These are phyloP conservation scores for Lithobates sylvaticus DNA, from an alignment of 2,797 vertebrate genomes.

Conservation along the genomic window DNA sequence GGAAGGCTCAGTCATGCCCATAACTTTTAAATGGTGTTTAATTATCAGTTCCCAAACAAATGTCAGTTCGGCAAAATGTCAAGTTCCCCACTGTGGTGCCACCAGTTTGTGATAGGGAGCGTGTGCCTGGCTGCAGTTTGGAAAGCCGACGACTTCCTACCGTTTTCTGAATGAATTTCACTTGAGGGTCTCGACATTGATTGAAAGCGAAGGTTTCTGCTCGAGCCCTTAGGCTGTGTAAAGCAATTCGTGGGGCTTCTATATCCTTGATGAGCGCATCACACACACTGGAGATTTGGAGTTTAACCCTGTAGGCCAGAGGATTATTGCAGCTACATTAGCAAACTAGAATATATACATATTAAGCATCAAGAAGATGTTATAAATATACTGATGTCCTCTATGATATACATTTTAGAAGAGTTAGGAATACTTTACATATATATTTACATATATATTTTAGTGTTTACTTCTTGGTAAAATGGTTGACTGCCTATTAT, in stretches of 20 bases:
- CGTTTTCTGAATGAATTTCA: slow-evolving; percentile 75
- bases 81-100: slow-evolving; percentile 68
- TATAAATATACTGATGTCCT: background rate
- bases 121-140: slow-evolving; percentile 68
- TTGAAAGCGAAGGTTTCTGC: slow-evolving; percentile 74
- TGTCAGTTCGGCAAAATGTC: slow-evolving; percentile 69
- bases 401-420: no score
- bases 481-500: no score
- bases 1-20: slow-evolving; percentile 41
- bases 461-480: no score
- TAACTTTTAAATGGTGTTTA: slow-evolving; percentile 71
- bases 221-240: slow-evolving; percentile 71
- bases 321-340: background rate
- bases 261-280: slow-evolving; percentile 70
- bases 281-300: slow-evolving; percentile 51
- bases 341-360: background rate
- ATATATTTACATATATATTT: no score
- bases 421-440: no score
- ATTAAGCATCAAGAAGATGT: background rate
- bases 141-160: slow-evolving; percentile 73
- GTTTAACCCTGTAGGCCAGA: slow-evolving; percentile 38
- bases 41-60: slow-evolving; percentile 73
- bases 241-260: slow-evolving; percentile 70
- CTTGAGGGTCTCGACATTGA: slow-evolving; percentile 72
- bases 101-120: slow-evolving; percentile 69